Evolutionary conservation across 2,113 vertebrate species (phyloP), one percentile per base, ranked within the genome.

Genomic region (Bolborhynchus lineola): DNA sequence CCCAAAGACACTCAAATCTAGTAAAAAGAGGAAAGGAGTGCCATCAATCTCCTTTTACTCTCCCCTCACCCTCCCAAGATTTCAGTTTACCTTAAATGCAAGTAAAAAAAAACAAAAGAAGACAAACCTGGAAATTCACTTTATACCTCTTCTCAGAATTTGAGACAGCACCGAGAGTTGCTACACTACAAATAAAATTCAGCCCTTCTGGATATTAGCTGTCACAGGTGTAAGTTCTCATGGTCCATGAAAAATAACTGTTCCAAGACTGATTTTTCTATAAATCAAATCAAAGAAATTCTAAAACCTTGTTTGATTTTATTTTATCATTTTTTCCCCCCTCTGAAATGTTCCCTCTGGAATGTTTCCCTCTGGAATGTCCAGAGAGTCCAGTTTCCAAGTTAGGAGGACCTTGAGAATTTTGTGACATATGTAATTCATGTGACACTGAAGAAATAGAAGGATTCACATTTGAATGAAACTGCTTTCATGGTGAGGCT

Each of bases 321-420:
- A 1, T 9, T 2, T 37, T 9, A 4, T 12, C 39, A 4, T 39
- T 67, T 44, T 42, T 49, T 4, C 4, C 1, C 20, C n/a, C 11
- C 11, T 9, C 50, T 26, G 6, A 10, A 50, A 31, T 50, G 15
- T 18, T 79, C 77, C 29, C 31, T 13, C 29, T n/a, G 7, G 14
- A 57, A 35, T 50, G 13, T 21, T 16, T 79, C 77, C 15, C 29
- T 31, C 52, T n/a, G 5, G 14, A 55, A 33, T 41, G 15, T 90
- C 24, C n/a, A 79, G 18, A 14, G 16, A 35, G 9, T 50, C 85
- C 25, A 0, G 2, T 80, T 94, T 93, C 42, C 26, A 68, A 21
- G 5, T 62, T 65, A 69, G 25, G 33, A 55, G 16, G 57, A 76
- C 15, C 6, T 44, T 74, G 60, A 69, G 33, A 83, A 35, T 81